Evolutionary conservation across 2,797 vertebrate species (phyloP).

Genomic region (Eospalax fontanierii): DNA sequence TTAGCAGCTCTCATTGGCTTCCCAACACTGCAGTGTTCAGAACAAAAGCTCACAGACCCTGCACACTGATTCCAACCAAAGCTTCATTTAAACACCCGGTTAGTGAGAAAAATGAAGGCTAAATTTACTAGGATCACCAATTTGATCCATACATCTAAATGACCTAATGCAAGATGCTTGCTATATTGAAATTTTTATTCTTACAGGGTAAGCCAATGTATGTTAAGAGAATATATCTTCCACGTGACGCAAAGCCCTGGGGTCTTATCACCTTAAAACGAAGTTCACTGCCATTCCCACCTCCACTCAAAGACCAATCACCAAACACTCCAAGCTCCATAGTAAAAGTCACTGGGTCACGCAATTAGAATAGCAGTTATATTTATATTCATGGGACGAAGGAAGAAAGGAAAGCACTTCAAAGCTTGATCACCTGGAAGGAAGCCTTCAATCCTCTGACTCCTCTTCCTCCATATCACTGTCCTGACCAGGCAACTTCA

Average conservation of each 20-base stretch:
- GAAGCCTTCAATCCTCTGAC: slow-evolving; percentile 7
- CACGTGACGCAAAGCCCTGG: background rate
- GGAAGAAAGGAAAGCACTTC: background rate
- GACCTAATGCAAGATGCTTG: background rate
- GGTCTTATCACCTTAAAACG: background rate
- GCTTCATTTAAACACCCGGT: slow-evolving; percentile 4
- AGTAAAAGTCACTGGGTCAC: background rate
- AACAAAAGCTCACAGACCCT: background rate
- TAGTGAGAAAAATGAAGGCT: slow-evolving; percentile 1
- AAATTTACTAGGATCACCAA: background rate
- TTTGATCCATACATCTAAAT: background rate
- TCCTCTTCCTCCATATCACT: slow-evolving; percentile 91
- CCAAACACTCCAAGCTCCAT: background rate
- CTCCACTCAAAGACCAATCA: background rate
- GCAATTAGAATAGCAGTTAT: background rate
- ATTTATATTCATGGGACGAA: background rate
- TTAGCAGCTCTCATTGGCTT: background rate
- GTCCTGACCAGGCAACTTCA: slow-evolving; percentile 90
- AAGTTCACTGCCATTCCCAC: background rate
- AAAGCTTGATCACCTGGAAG: background rate
- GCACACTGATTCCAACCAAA: background rate
- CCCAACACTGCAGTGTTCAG: background rate
- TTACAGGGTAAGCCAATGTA: background rate
- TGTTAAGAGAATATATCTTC: background rate
- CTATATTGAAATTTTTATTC: background rate